Base-by-base conservation (phyloP, 1,140 invertebrate genomes). In the Idris sp. region DNA sequence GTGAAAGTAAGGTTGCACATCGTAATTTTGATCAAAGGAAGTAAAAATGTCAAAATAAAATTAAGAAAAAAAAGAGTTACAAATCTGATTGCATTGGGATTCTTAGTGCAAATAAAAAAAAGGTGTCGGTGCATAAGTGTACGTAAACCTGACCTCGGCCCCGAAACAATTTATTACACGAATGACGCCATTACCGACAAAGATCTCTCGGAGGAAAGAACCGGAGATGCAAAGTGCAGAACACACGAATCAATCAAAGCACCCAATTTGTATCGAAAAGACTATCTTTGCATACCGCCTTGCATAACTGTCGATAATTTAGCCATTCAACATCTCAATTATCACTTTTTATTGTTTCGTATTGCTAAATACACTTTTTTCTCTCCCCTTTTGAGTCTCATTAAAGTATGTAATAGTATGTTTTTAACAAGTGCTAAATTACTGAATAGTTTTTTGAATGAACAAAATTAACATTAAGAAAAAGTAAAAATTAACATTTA, bases 101-200 rank as follows among this genome's bases (percentile, higher is more conserved):
- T 48, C 56, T 40, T 41, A 64, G 51, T 43, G 59, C 31, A 41
- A 61, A 54, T 33, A 53, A 67, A 71, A n/a, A n/a, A 64, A 54
- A 67, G 59, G 69, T 65, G 61, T 53, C 53, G 59, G 35, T 65
- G 46, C 38, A 59, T 48, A 59, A 46, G 61, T 73, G 40, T 58
- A 61, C 31, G 51, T 61, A 46, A 35, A 48, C 41, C 46, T 61
- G 77, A 74, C 77, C 77, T 76, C 77, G 77, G 67, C 77, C 74
- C 74, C 77, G 74, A 79, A 79, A 78, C 65, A 79, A 79, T 76
- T 79, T 76, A 76, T 76, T 76, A 72, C 74, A 61, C 54, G 59
- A n/a, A n/a, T 53, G 46, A 38, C 25, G 51, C 53, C 62, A 56
- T 67, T 54, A 36, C 72, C 56, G 64, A 68, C 64, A 74, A 61